Evolutionary conservation across 2,888 invertebrate species (phyloP), one percentile per base, ranked within the genome.

Genomic region (Pristionchus japonicus): DNA sequence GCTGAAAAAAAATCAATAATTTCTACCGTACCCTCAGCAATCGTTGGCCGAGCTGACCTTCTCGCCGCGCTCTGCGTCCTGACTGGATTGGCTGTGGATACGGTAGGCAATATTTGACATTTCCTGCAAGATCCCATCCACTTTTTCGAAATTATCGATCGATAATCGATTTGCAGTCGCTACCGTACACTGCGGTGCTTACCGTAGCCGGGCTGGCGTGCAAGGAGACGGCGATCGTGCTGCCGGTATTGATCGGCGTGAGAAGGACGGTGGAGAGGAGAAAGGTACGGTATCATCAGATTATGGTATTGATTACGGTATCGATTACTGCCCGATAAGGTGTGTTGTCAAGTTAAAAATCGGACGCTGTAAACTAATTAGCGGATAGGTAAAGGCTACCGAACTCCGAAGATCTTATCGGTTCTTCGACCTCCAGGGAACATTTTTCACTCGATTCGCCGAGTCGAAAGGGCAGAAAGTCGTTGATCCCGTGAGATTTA

Each of bases 41-140:
- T 98, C 85, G 98, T 99, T 23, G 99, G 99, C 2, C 96, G 98
- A 88, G 98, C 98, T 3, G 99, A 99, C 95, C 96, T 98, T 74
- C 97, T 97, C 43, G 97, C 98, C 23, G 97, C 97, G 95, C 96
- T 97, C 93, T 97, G 98, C 95, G 98, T 97, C 9, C 86, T 91
- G n/a, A 74, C 89, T 20, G 82, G 82, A 83, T 23, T 77, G 43
- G 40, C 17, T 3, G 43, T 9, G 47, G 43, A 77, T 43, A 77
- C 47, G 77, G 77, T 77, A 43, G 47, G 77, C n/a, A 4, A 57
- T n/a, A n/a, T n/a, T 57, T 23, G 23, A 57, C n/a, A 52, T 20
- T 17, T 52, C 52, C 11, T 7, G 7, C 1, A 49, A 4, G 11
- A 15, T 27, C 11, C 31, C n/a, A 27, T 31, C 31, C 27, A 27